A percentile compares a stretch with the other conserved stretches of the same genome.
These are phyloP conservation scores for Peucedramus taeniatus DNA, from an alignment of 2,113 vertebrate genomes.

Conservation along the genomic window DNA sequence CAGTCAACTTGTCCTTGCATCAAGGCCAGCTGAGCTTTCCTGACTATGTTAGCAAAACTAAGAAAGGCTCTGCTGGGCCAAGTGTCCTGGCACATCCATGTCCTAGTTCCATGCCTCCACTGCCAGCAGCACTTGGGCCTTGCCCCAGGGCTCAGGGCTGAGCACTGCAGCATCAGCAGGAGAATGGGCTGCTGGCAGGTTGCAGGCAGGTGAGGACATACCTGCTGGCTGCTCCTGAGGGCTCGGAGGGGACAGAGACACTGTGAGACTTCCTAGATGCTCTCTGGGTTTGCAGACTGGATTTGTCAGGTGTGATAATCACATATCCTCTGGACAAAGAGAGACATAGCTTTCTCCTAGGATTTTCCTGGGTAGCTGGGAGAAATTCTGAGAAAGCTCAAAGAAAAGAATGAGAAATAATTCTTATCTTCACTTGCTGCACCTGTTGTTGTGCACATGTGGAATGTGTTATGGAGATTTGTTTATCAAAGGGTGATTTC, in stretches of 20 bases:
- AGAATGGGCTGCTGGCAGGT: not conserved
- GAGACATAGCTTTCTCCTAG: no score
- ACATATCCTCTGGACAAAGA: no score
- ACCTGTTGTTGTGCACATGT: no score
- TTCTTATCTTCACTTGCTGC: no score
- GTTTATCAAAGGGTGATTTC: no score
- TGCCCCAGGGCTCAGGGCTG: not conserved
- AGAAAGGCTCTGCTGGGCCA: not conserved
- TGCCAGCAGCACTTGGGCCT: not conserved
- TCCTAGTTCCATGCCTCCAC: not conserved
- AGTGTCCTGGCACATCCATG: accelerated
- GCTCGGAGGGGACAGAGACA: not conserved
- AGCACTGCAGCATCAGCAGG: not conserved
- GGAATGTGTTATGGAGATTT: no score
- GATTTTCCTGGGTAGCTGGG: no score
- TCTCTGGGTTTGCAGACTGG: not conserved
- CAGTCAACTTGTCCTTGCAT: not conserved
- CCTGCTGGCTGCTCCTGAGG: not conserved
- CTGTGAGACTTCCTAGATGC: not conserved
- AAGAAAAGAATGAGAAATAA: no score
- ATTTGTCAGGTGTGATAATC: no score
- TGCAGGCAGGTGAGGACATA: not conserved
- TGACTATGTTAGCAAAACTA: not conserved
- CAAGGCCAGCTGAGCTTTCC: not conserved
- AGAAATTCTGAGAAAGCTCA: no score